Conservation (phyloP, 2,113 vertebrate species). For the Menura novaehollandiae region DNA sequence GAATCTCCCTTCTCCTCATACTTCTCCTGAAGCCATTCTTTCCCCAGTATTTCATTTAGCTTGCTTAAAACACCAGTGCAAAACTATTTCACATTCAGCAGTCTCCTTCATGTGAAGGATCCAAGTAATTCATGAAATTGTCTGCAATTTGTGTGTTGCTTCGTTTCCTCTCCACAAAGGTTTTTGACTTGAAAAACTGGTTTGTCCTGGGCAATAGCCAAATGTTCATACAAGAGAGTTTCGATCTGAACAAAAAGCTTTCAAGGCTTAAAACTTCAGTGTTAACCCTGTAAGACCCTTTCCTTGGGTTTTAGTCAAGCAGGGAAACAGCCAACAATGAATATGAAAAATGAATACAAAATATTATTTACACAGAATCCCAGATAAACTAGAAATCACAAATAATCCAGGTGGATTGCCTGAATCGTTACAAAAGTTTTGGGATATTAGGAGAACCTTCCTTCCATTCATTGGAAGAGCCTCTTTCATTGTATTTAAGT, state of each 20-base stretch:
- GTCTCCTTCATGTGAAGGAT: neutral
- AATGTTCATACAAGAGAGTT: neutral
- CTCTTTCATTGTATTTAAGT: neutral
- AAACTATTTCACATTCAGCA: neutral
- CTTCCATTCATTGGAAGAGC: neutral
- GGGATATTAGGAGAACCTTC: neutral
- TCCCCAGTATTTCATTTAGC: neutral
- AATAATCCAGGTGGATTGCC: neutral
- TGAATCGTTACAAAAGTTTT: neutral
- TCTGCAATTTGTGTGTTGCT: neutral
- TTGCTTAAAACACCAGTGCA: neutral
- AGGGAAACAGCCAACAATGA: neutral
- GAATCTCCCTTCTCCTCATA: neutral
- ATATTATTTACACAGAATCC: neutral
- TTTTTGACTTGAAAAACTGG: constrained; percentile 52
- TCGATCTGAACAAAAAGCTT: constrained; percentile 22
- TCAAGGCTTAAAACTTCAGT: neutral
- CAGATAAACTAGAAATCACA: neutral
- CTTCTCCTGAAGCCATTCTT: neutral
- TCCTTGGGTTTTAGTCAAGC: neutral
- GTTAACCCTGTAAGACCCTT: constrained; percentile 20
- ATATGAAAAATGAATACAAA: neutral
- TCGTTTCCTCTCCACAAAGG: constrained; percentile 6
- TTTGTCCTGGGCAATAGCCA: constrained; percentile 43
- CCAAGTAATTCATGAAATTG: neutral